A percentile compares a stretch with the other conserved stretches of the same genome.
Conservation (phyloP, 2,888 invertebrate species). For the Mythimna lalbum region DNA sequence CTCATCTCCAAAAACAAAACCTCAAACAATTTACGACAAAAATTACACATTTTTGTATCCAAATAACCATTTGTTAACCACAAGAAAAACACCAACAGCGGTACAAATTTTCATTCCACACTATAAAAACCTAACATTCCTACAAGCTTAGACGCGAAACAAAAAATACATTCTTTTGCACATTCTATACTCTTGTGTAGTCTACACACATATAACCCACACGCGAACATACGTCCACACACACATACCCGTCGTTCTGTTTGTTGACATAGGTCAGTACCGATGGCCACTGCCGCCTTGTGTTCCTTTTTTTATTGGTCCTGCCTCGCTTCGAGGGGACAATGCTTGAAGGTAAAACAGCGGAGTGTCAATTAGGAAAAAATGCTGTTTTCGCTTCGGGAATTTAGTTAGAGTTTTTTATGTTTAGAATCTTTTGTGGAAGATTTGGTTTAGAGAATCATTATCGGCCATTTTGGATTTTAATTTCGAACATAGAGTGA, state of each 20-base stretch:
- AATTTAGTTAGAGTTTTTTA: background rate
- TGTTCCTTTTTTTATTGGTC: constrained; percentile 75
- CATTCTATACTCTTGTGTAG: constrained; percentile 58
- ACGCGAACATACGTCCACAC: constrained; percentile 49
- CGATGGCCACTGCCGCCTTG: constrained; percentile 71
- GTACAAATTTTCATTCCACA: constrained; percentile 46
- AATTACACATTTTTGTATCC: constrained; percentile 9
- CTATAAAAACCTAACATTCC: constrained; percentile 49
- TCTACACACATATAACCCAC: constrained; percentile 55
- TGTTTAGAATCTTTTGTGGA: background rate
- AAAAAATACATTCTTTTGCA: constrained; percentile 60
- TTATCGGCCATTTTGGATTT: background rate
- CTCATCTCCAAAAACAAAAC: background rate
- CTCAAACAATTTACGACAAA: background rate
- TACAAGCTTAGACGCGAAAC: constrained; percentile 35
- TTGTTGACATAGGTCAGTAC: constrained; percentile 89
- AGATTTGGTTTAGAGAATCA: background rate
- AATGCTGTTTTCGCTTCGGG: constrained; percentile 38
- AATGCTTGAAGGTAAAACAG: constrained; percentile 53
- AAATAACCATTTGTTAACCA: constrained; percentile 17
- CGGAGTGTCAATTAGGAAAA: constrained; percentile 61
- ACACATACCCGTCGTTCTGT: constrained; percentile 71
- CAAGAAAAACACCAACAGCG: constrained; percentile 19
- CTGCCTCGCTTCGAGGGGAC: constrained; percentile 56
- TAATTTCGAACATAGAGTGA: too few relatives aligned